Evolutionary conservation across 2,888 invertebrate species (phyloP).

Genomic region (Lepidocyrtoides sp.): DNA sequence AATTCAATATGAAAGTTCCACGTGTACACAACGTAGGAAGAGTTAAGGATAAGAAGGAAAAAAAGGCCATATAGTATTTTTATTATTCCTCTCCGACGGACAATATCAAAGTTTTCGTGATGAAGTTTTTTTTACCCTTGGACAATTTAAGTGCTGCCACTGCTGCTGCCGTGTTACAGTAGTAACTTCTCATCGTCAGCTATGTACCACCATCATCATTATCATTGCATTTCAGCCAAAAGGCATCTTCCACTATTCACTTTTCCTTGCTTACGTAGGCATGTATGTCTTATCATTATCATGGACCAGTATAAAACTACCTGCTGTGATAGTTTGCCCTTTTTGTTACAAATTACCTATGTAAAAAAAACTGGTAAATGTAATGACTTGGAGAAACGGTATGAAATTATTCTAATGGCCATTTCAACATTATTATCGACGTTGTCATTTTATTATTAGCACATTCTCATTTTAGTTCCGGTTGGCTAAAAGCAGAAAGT

Average conservation of each 20-base stretch:
- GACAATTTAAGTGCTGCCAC: constrained; percentile 70
- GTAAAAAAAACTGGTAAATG: not conserved
- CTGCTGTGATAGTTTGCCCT: not conserved
- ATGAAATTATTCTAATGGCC: not conserved
- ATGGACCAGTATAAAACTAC: not conserved
- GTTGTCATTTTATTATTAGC: not conserved
- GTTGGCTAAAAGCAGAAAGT: not conserved
- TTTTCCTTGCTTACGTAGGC: not conserved
- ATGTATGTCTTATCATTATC: too few relatives aligned
- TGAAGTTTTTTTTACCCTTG: constrained; percentile 73
- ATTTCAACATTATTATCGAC: not conserved
- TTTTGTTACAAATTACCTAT: not conserved
- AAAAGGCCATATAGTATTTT: constrained; percentile 71
- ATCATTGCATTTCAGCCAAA: constrained; percentile 16
- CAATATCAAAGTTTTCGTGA: constrained; percentile 76
- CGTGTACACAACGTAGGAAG: constrained; percentile 31
- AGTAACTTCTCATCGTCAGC: constrained; percentile 13
- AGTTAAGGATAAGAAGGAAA: constrained; percentile 34
- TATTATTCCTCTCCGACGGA: constrained; percentile 77
- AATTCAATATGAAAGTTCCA: constrained; percentile 46
- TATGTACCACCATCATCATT: not conserved
- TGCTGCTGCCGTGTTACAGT: constrained; percentile 60
- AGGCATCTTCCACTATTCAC: constrained; percentile 7
- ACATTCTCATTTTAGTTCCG: not conserved
- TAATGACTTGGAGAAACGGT: not conserved